A percentile compares a stretch with the other conserved stretches of the same genome.
Conservation (phyloP, 2,888 invertebrate species). For the Stenchaetothrips biformis region DNA sequence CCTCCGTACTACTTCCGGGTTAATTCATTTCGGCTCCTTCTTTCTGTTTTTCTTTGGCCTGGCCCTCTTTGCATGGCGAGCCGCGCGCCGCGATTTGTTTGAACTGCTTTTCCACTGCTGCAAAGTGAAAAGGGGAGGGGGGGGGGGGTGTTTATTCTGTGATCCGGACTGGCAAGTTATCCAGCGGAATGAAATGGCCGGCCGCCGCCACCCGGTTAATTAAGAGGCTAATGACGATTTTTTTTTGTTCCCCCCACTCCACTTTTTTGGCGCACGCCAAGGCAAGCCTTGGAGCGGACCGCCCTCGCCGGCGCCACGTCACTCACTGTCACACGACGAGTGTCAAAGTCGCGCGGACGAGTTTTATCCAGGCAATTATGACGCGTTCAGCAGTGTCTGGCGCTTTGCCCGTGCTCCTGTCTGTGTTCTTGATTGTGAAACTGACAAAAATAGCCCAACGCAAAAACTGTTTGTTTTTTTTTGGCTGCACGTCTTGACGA, state of each 20-base stretch:
- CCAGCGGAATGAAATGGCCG: background rate
- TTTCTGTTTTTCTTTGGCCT: background rate
- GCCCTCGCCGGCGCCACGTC: too few relatives aligned
- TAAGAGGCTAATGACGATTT: background rate
- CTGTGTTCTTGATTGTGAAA: too few relatives aligned
- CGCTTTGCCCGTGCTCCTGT: too few relatives aligned
- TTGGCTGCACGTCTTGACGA: too few relatives aligned
- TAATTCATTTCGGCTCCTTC: conserved; percentile 6
- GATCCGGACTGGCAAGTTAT: background rate
- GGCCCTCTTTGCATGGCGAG: background rate
- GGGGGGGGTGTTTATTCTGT: background rate
- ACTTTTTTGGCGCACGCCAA: background rate
- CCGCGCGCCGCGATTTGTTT: background rate
- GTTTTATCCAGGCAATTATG: too few relatives aligned
- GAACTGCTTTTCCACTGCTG: background rate
- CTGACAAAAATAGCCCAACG: too few relatives aligned
- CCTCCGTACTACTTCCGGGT: background rate
- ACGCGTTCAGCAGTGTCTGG: too few relatives aligned
- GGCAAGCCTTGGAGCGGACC: too few relatives aligned
- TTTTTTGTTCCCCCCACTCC: background rate
- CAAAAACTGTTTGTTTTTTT: too few relatives aligned
- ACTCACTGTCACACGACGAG: too few relatives aligned
- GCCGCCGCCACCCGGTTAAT: background rate
- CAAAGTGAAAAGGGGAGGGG: background rate
- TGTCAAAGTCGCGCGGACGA: too few relatives aligned